These are phyloP conservation scores for Pipra filicauda DNA, from an alignment of 2,113 vertebrate species.

Conservation along the genomic window DNA sequence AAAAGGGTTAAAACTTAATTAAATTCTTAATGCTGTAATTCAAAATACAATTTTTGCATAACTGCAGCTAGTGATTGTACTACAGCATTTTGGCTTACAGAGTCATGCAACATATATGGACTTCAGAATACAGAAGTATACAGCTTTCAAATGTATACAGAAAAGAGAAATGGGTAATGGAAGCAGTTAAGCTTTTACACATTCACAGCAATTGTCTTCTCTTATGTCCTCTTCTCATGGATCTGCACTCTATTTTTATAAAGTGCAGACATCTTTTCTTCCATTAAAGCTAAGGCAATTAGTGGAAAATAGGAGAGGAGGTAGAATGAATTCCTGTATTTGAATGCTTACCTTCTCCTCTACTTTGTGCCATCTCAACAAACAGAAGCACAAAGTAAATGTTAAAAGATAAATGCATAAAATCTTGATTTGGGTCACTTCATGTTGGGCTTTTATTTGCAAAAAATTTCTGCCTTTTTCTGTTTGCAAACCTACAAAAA, in stretches of 20 bases:
- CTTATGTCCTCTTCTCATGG: neutral
- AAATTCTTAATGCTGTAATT: constrained; percentile 15
- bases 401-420: neutral
- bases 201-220: neutral
- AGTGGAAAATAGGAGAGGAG: constrained; percentile 23
- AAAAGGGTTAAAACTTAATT: constrained; percentile 26
- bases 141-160: neutral
- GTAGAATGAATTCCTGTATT: constrained; percentile 31
- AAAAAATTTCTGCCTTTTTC: neutral
- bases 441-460: neutral
- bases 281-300: constrained; percentile 28
- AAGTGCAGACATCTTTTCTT: constrained; percentile 40
- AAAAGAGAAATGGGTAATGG: neutral
- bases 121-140: constrained; percentile 16
- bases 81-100: neutral
- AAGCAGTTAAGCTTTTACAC: neutral
- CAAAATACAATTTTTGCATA: constrained; percentile 6
- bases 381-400: neutral
- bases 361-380: neutral
- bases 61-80: constrained; percentile 6
- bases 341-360: constrained; percentile 25
- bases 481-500: neutral
- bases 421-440: neutral
- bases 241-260: constrained; percentile 57
- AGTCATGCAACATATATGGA: neutral